These are phyloP conservation scores for Drosophila cardini DNA, from an alignment of 1,140 invertebrate species.

Conservation along the genomic window DNA sequence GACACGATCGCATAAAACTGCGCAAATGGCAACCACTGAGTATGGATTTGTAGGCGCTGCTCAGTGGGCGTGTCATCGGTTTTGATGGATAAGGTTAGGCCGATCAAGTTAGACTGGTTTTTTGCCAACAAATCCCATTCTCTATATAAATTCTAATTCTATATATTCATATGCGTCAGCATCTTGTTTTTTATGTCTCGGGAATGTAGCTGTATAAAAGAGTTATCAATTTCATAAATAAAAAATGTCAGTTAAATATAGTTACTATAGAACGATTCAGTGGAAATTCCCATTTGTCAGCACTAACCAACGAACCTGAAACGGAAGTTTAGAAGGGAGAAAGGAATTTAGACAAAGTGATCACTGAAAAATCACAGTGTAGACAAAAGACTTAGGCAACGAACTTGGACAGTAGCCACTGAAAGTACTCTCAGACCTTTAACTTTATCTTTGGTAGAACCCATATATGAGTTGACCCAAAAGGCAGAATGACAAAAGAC, in stretches of 20 bases:
- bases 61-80: conserved; percentile 1
- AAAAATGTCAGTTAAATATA: background rate
- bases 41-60: conserved; percentile 10
- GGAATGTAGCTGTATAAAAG: conserved; percentile 1
- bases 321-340: background rate
- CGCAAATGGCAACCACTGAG: conserved; percentile 14
- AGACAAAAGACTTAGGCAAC: conserved; percentile 63
- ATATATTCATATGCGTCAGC: conserved; percentile 18
- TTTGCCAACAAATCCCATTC: conserved; percentile 16
- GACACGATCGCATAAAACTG: conserved; percentile 8
- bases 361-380: background rate
- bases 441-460: background rate
- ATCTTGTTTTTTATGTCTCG: conserved; percentile 4
- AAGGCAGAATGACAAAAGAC: conserved; percentile 38
- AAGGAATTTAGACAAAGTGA: background rate
- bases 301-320: background rate
- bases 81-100: conserved; percentile 33
- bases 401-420: conserved; percentile 36
- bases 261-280: background rate
- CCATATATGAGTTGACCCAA: background rate
- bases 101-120: conserved; percentile 44
- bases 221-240: background rate
- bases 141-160: background rate
- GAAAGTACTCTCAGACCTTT: background rate
- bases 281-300: background rate